Conservation (phyloP, 2,113 vertebrate species). For the Spheniscus mendiculus region DNA sequence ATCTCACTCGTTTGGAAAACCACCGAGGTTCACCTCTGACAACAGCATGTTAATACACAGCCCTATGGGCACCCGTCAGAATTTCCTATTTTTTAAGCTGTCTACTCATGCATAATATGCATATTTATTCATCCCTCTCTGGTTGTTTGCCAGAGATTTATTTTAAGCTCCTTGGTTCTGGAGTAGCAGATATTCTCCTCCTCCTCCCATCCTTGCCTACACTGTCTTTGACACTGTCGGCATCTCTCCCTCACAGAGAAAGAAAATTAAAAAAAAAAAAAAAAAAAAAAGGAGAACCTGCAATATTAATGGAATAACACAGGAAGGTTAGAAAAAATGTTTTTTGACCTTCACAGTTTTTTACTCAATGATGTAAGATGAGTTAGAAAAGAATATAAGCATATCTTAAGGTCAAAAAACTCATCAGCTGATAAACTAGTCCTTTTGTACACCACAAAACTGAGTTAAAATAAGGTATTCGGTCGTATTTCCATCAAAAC, state of each 20-base stretch:
- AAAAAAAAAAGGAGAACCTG: neutral
- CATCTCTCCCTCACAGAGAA: neutral
- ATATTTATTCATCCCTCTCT: constrained; percentile 41
- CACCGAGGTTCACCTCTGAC: constrained; percentile 26
- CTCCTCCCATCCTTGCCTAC: neutral
- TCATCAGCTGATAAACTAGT: constrained; percentile 34
- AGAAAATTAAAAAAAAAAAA: neutral
- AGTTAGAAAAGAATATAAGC: constrained; percentile 30
- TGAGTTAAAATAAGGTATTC: constrained; percentile 42
- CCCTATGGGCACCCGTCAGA: constrained; percentile 47
- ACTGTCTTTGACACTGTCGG: neutral
- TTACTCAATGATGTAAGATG: constrained; percentile 6
- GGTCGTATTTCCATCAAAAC: neutral
- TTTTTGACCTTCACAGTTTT: constrained; percentile 51
- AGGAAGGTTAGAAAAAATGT: constrained; percentile 6
- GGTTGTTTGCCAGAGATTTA: constrained; percentile 42
- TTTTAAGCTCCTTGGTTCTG: constrained; percentile 29
- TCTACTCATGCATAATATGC: constrained; percentile 46
- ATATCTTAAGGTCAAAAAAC: constrained; percentile 48
- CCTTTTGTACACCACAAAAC: constrained; percentile 41
- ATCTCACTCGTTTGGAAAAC: neutral
- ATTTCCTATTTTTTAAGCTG: constrained; percentile 43
- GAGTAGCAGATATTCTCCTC: neutral
- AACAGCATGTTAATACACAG: constrained; percentile 25
- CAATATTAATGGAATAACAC: constrained; percentile 41